phyloP scores from a whole-genome alignment of 2,113 vertebrate genomes.

The Hassar affinis region DNA sequence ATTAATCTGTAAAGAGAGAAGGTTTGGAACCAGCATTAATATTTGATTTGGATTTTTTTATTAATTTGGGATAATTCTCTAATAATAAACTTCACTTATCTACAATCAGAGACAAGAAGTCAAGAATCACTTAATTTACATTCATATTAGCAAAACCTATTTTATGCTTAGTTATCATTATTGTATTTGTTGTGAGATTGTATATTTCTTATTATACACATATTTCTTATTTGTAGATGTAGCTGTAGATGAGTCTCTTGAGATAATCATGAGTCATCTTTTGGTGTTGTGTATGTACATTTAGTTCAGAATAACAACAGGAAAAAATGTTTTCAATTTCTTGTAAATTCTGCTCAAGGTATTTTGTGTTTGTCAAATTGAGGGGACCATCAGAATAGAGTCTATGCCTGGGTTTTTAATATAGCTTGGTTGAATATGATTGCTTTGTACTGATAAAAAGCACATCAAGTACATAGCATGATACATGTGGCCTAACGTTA shows the following conservation, averaged over 20 bases:
- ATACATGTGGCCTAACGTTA: conserved; percentile 18
- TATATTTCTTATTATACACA: too few relatives aligned
- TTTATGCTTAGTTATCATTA: not conserved
- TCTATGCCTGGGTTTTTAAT: conserved; percentile 17
- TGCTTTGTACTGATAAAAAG: conserved; percentile 50
- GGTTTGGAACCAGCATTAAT: not conserved
- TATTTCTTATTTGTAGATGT: not conserved
- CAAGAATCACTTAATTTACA: not conserved
- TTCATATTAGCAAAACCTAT: not conserved
- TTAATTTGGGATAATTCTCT: not conserved
- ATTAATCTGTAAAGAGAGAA: not conserved
- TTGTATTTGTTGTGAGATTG: not conserved
- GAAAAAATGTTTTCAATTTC: not conserved
- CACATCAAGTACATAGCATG: conserved; percentile 46
- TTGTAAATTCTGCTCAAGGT: not conserved
- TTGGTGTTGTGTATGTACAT: not conserved
- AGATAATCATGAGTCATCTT: not conserved
- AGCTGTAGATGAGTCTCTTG: not conserved
- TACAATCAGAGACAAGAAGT: not conserved
- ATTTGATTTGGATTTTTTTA: not conserved
- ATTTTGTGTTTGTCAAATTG: conserved; percentile 15
- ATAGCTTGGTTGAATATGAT: conserved; percentile 38
- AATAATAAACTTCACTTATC: not conserved
- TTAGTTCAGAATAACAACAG: not conserved
- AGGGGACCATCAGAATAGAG: conserved; percentile 31